Evolutionary conservation across 2,113 vertebrate species (phyloP).

Genomic region (Eudyptes chrysolophus): DNA sequence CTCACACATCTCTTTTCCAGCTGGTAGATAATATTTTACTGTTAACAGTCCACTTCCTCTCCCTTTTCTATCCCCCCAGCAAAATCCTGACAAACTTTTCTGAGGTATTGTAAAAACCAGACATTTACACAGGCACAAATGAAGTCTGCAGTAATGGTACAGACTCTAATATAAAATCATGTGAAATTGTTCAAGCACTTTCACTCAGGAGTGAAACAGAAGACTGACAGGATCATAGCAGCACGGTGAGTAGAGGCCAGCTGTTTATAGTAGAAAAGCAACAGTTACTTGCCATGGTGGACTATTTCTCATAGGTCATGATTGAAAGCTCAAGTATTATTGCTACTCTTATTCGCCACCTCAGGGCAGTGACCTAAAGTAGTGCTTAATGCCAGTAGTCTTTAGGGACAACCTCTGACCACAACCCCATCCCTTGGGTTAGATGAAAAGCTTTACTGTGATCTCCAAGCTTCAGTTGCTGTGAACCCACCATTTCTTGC

Average conservation of each 20-base stretch:
- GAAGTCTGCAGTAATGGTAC: not conserved
- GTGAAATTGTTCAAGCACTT: not conserved
- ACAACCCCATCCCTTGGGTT: not conserved
- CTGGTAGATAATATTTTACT: not conserved
- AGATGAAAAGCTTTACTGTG: not conserved
- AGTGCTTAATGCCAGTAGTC: not conserved
- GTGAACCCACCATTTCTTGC: not conserved
- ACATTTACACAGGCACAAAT: not conserved
- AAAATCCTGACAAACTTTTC: not conserved
- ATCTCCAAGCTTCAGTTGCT: not conserved
- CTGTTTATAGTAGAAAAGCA: not conserved
- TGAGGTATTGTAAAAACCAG: not conserved
- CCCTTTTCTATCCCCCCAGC: not conserved
- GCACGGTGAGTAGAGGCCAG: not conserved
- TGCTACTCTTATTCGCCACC: not conserved
- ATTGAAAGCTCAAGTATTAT: not conserved
- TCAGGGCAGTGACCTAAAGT: not conserved
- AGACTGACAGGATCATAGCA: not conserved
- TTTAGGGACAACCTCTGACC: not conserved
- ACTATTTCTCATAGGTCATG: not conserved
- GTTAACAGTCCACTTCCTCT: not conserved
- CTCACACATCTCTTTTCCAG: not conserved
- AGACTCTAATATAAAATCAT: not conserved
- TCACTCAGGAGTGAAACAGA: not conserved
- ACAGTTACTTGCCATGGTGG: not conserved